Percentiles rank a stretch among this genome's conserved stretches.
phyloP scores from a whole-genome alignment of 2,797 vertebrate genomes.

The Cephalopachus bancanus region DNA sequence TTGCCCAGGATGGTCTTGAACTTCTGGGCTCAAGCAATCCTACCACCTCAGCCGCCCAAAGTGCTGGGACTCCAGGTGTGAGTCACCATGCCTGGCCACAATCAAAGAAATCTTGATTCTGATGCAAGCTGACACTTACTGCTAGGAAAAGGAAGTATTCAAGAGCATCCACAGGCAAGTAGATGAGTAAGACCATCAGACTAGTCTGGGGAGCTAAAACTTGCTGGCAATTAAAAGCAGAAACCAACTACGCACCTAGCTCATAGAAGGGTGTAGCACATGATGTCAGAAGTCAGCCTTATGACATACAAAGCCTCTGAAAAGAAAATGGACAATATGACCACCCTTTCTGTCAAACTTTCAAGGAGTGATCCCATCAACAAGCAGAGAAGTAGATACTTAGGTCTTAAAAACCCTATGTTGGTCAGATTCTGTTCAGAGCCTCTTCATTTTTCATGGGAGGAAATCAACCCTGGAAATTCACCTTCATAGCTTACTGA shows the following conservation, averaged over 20 bases:
- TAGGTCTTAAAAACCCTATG: not conserved
- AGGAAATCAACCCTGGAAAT: not conserved
- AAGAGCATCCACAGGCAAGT: not conserved
- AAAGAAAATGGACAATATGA: not conserved
- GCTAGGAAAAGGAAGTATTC: constrained; percentile 8
- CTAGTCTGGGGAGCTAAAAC: not conserved
- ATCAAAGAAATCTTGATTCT: not conserved
- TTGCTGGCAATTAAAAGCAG: not conserved
- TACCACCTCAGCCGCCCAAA: no score
- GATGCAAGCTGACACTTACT: not conserved
- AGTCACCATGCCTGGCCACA: no score
- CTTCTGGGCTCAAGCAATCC: no score
- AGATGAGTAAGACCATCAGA: constrained; percentile 1
- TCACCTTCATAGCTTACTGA: not conserved
- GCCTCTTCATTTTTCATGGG: not conserved
- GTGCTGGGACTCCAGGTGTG: no score
- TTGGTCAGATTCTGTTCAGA: not conserved
- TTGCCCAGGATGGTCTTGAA: no score
- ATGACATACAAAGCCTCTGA: not conserved
- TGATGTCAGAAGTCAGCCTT: not conserved
- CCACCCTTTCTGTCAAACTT: not conserved
- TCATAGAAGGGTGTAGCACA: not conserved
- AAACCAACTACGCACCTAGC: not conserved
- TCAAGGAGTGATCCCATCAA: not conserved
- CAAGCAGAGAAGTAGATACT: not conserved